These are phyloP conservation scores for Lacerta agilis DNA, from an alignment of 2,797 vertebrate species.

Conservation along the genomic window DNA sequence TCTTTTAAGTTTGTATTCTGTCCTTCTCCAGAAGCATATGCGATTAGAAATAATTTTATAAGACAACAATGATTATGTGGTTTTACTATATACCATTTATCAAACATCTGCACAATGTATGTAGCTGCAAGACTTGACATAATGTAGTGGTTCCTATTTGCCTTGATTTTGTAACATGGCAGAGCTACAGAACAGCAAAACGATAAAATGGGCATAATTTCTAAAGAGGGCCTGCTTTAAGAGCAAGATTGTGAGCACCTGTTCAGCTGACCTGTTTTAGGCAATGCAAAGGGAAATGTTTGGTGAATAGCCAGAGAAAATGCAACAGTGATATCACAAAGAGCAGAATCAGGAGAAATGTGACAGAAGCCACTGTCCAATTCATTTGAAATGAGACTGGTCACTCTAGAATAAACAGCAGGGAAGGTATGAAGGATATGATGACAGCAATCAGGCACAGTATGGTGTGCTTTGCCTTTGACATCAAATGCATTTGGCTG, in stretches of 20 bases:
- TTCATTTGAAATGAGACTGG: background rate
- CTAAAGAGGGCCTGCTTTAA: background rate
- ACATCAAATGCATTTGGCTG: constrained; percentile 8
- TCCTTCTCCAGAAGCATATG: background rate
- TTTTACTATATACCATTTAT: background rate
- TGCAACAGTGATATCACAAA: background rate
- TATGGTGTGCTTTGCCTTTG: background rate
- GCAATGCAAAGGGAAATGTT: background rate
- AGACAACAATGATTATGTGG: background rate
- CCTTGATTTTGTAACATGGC: background rate
- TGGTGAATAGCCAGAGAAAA: background rate
- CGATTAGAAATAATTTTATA: background rate
- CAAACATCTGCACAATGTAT: background rate
- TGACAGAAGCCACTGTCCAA: background rate
- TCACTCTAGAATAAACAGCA: background rate
- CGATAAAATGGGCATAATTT: background rate
- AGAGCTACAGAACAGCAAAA: background rate
- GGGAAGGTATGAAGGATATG: background rate
- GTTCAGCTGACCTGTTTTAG: background rate
- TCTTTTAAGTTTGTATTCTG: background rate
- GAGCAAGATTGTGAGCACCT: background rate
- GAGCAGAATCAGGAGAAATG: background rate
- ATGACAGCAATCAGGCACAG: constrained; percentile 4
- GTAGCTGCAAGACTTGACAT: background rate
- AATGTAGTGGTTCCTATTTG: constrained; percentile 7